Conservation (phyloP, 2,797 vertebrate genomes). For the Chelon labrosus region DNA sequence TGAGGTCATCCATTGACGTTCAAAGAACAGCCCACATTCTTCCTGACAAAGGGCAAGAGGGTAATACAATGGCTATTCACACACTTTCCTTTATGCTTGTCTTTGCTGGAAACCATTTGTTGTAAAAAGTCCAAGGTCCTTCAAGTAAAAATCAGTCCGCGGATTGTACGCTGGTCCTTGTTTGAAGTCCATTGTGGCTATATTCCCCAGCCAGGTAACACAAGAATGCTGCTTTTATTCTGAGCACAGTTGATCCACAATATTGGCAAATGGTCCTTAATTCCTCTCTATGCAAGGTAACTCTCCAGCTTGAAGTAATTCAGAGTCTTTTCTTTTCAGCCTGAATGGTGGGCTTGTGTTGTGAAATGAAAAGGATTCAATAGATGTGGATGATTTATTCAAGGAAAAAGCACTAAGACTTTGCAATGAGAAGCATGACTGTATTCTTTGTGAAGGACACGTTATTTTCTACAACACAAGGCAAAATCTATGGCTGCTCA, state of each 20-base stretch:
- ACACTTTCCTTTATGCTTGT: constrained; percentile 79
- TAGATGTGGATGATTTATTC: constrained; percentile 87
- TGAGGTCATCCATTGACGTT: constrained; percentile 81
- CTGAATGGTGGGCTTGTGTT: constrained; percentile 83
- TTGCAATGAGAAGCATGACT: constrained; percentile 80
- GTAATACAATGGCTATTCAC: constrained; percentile 84
- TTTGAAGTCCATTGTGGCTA: constrained; percentile 87
- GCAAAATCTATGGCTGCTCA: constrained; percentile 77
- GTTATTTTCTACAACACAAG: constrained; percentile 78
- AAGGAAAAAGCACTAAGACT: constrained; percentile 82
- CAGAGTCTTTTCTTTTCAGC: constrained; percentile 82
- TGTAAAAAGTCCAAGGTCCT: constrained; percentile 86
- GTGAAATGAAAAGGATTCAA: constrained; percentile 85
- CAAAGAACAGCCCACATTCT: constrained; percentile 82
- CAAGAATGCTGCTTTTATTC: constrained; percentile 87
- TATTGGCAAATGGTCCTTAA: constrained; percentile 90
- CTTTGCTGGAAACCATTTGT: constrained; percentile 82
- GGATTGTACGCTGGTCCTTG: constrained; percentile 85
- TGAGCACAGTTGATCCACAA: constrained; percentile 87
- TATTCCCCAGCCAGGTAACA: constrained; percentile 88
- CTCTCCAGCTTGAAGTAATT: constrained; percentile 87
- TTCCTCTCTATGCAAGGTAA: constrained; percentile 86
- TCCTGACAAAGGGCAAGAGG: constrained; percentile 80
- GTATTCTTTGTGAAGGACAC: constrained; percentile 85
- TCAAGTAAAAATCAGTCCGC: constrained; percentile 86